These are phyloP conservation scores for Saccostrea echinata DNA, from an alignment of 1,140 invertebrate species.

Conservation along the genomic window DNA sequence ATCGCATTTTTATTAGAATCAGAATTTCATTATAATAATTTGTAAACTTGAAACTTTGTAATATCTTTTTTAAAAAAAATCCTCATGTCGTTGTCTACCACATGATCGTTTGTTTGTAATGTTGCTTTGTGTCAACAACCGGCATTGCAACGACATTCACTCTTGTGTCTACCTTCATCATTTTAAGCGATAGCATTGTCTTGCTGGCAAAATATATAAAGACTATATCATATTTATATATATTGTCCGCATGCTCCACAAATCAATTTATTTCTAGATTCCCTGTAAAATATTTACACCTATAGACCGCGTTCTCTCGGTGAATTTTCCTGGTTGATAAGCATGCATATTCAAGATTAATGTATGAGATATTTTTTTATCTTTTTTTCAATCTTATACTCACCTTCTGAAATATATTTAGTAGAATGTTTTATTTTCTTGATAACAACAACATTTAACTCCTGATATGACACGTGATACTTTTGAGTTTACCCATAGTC, in stretches of 20 bases:
- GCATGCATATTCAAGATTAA: not conserved
- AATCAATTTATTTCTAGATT: not conserved
- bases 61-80: not conserved
- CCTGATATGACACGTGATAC: too few relatives aligned
- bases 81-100: not conserved
- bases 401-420: too few relatives aligned
- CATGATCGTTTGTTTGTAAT: not conserved
- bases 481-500: too few relatives aligned
- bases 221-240: not conserved
- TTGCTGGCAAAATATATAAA: conserved; percentile 18
- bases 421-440: too few relatives aligned
- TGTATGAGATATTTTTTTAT: not conserved
- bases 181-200: conserved; percentile 20
- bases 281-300: not conserved
- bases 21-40: not conserved
- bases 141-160: not conserved
- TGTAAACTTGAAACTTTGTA: too few relatives aligned
- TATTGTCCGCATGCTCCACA: not conserved
- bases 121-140: not conserved
- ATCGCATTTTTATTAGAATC: not conserved
- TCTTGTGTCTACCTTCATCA: not conserved
- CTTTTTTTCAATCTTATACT: not conserved
- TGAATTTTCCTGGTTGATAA: conserved; percentile 15
- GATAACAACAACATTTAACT: too few relatives aligned
- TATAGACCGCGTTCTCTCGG: not conserved